phyloP scores from a whole-genome alignment of 2,888 invertebrate species.

The Agrotis clavis region DNA sequence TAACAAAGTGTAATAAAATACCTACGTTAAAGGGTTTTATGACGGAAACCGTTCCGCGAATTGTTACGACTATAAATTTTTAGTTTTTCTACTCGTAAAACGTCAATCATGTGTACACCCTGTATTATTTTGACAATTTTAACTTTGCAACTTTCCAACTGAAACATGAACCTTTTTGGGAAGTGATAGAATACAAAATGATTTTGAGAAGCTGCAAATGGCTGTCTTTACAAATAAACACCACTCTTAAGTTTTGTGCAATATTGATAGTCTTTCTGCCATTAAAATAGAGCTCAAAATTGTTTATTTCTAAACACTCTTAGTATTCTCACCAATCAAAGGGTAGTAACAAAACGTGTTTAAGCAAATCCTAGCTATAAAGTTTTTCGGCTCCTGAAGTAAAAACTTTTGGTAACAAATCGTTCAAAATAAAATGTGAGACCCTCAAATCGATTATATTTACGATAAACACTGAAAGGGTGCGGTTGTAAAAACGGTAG shows the following conservation, averaged over 20 bases:
- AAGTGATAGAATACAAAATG: conserved; percentile 27
- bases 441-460: conserved; percentile 79
- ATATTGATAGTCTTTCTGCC: conserved; percentile 26
- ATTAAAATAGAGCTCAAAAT: conserved; percentile 62
- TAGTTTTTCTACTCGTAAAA: conserved; percentile 80
- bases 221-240: not conserved
- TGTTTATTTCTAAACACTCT: not conserved
- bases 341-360: conserved; percentile 79
- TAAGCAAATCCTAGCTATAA: conserved; percentile 78
- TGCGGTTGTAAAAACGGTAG: conserved; percentile 84
- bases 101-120: conserved; percentile 81
- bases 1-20: conserved; percentile 74
- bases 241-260: conserved; percentile 6
- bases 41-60: conserved; percentile 86
- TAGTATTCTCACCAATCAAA: conserved; percentile 64
- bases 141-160: conserved; percentile 9
- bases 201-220: not conserved
- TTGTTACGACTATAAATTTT: conserved; percentile 83
- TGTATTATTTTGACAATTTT: conserved; percentile 61
- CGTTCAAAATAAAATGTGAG: conserved; percentile 71
- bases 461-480: conserved; percentile 76
- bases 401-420: conserved; percentile 76
- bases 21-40: conserved; percentile 76
- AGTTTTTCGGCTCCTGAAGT: conserved; percentile 72
- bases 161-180: conserved; percentile 31